Conservation (phyloP, 2,888 invertebrate species). For the Cheilosia scutellata region DNA sequence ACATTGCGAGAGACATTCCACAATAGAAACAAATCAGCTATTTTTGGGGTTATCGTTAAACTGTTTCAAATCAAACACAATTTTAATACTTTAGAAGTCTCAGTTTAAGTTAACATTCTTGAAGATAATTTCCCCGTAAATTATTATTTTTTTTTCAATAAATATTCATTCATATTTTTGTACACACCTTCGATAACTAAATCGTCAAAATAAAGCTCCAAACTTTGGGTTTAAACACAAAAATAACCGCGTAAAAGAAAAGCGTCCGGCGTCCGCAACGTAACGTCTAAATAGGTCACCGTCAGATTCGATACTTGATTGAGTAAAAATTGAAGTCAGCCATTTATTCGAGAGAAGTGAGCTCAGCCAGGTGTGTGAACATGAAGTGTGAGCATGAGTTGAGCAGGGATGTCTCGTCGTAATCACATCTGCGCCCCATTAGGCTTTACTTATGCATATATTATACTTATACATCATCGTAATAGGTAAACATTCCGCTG, state of each 20-base stretch:
- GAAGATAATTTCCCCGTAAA: too few species aligned
- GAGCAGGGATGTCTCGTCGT: constrained; percentile 15
- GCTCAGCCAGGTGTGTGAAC: constrained; percentile 17
- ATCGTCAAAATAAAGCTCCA: too few species aligned
- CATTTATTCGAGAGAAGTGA: constrained; percentile 51
- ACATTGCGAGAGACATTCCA: too few species aligned
- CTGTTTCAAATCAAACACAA: too few species aligned
- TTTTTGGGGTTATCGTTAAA: too few species aligned
- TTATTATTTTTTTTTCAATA: neutral
- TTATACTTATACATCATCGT: neutral
- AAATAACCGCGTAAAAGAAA: constrained; percentile 18
- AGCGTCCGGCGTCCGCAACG: neutral
- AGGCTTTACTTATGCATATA: neutral
- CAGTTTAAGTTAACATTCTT: neutral
- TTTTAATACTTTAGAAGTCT: too few species aligned
- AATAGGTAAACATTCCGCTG: constrained; percentile 9
- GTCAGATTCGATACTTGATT: constrained; percentile 66
- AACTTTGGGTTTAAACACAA: neutral
- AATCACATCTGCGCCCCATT: constrained; percentile 5
- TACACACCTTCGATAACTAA: too few species aligned
- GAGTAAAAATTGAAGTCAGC: constrained; percentile 43
- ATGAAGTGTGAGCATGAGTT: neutral
- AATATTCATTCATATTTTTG: too few species aligned
- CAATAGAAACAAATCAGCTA: too few species aligned
- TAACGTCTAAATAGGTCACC: constrained; percentile 68